Percentiles rank a stretch among this genome's conserved stretches.
phyloP scores from a whole-genome alignment of 2,113 vertebrate species.

The Chloropsis cyanopogon region DNA sequence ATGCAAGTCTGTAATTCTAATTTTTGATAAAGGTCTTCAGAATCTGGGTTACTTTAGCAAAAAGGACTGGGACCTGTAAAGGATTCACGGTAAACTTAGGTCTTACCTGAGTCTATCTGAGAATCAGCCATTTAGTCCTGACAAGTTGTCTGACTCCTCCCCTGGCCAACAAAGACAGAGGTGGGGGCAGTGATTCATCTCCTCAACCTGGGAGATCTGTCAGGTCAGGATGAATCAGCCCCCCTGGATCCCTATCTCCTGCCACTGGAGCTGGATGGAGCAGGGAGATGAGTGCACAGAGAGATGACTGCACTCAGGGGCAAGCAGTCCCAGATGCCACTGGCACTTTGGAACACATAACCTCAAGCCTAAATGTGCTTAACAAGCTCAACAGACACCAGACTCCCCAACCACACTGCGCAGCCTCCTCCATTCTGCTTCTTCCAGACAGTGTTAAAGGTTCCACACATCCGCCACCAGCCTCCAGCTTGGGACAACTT shows the following conservation, averaged over 20 bases:
- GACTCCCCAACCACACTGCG: background rate
- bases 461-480: background rate
- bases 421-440: background rate
- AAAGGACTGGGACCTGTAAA: background rate
- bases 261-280: background rate
- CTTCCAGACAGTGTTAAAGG: background rate
- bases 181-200: conserved; percentile 29
- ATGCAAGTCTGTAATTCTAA: background rate
- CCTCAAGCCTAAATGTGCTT: conserved; percentile 43
- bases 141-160: conserved; percentile 33
- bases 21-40: background rate
- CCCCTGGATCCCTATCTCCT: conserved; percentile 16
- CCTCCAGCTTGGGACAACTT: background rate
- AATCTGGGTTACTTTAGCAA: background rate
- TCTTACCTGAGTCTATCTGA: conserved; percentile 31
- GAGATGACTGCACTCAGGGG: background rate
- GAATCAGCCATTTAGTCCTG: conserved; percentile 33
- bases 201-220: conserved; percentile 42
- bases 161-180: background rate
- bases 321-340: background rate
- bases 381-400: conserved; percentile 2
- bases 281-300: background rate
- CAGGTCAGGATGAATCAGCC: conserved; percentile 59
- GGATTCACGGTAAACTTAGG: background rate
- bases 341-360: conserved; percentile 10